phyloP scores from a whole-genome alignment of 2,888 invertebrate genomes.

The Pollenia griseotomentosa region DNA sequence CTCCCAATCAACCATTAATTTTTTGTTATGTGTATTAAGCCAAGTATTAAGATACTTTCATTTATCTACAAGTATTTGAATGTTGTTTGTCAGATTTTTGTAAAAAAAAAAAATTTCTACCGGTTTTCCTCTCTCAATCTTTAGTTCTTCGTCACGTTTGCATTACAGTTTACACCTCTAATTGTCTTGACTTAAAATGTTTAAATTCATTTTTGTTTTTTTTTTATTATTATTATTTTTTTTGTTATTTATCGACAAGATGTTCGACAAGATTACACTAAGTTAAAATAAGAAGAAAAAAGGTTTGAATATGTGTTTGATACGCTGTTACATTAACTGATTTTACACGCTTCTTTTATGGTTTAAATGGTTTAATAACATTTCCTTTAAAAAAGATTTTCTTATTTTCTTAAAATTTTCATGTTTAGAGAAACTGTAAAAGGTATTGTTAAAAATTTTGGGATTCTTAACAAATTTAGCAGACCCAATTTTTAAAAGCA shows the following conservation, averaged over 20 bases:
- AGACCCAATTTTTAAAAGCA: too few species aligned
- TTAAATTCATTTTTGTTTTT: constrained; percentile 29
- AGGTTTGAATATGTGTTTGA: constrained; percentile 36
- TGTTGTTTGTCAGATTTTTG: constrained; percentile 38
- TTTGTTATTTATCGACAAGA: constrained; percentile 29
- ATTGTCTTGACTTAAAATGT: constrained; percentile 71
- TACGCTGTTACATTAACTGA: constrained; percentile 40
- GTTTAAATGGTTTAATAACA: constrained; percentile 45
- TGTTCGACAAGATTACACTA: constrained; percentile 34
- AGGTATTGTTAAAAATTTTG: background rate
- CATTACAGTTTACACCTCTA: constrained; percentile 81
- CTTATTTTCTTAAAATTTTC: background rate
- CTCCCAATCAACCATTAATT: background rate
- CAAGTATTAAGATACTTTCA: background rate
- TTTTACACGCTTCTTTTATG: constrained; percentile 59
- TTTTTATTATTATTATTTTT: constrained; percentile 27
- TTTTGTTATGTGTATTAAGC: background rate
- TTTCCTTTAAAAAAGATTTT: constrained; percentile 12
- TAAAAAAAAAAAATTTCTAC: constrained; percentile 10
- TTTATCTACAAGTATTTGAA: constrained; percentile 30
- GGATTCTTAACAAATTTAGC: too few species aligned
- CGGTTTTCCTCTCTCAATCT: constrained; percentile 24
- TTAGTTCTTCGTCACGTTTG: constrained; percentile 75
- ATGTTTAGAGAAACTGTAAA: background rate
- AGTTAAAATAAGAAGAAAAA: background rate